A percentile compares a stretch with the other conserved stretches of the same genome.
Conservation (phyloP, 2,888 invertebrate species). For the Tipula lateralis region DNA sequence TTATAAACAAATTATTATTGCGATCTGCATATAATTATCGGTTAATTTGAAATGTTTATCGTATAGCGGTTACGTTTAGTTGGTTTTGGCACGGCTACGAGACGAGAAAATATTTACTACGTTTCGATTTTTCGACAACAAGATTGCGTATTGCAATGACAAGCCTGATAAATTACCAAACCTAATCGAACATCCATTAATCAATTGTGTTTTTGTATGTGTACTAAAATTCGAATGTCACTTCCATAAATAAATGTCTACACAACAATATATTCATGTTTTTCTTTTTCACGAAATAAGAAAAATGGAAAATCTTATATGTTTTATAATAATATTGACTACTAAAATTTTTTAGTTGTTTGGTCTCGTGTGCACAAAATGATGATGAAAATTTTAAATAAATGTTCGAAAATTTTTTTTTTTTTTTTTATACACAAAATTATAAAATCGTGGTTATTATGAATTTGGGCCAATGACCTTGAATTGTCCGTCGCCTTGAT, state of each 20-base stretch:
- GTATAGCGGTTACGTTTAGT: background rate
- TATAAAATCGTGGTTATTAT: background rate
- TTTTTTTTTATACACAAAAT: background rate
- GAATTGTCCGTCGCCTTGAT: background rate
- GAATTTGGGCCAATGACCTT: background rate
- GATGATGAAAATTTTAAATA: background rate
- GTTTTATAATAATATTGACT: background rate
- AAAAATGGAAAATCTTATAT: background rate
- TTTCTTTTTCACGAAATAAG: background rate
- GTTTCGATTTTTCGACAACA: background rate
- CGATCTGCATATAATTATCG: background rate
- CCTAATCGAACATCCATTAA: background rate
- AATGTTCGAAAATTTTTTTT: background rate
- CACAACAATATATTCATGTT: background rate
- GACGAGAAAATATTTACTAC: background rate
- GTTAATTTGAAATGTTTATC: too few species aligned
- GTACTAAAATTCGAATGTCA: background rate
- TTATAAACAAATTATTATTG: slow-evolving; percentile 16
- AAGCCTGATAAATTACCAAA: background rate
- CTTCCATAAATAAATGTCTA: background rate
- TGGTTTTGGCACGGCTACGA: background rate
- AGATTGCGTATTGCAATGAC: background rate
- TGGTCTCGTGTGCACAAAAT: background rate
- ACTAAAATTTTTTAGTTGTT: background rate
- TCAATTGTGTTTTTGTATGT: background rate